Percentiles rank a stretch among this genome's conserved stretches.
These are phyloP conservation scores for Centruroides sculpturatus DNA, from an alignment of 1,140 invertebrate genomes.

Conservation along the genomic window DNA sequence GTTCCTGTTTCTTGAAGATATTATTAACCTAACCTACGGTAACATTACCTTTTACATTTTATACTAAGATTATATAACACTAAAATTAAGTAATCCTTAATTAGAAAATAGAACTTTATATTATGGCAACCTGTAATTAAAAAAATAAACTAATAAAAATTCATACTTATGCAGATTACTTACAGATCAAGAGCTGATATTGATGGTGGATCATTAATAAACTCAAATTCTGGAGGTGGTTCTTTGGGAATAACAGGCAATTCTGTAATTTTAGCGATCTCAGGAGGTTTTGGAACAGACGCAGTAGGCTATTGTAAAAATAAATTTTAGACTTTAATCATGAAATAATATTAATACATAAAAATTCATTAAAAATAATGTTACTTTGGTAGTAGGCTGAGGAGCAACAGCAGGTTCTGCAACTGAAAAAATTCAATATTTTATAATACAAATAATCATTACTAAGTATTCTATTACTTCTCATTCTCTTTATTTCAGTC, in stretches of 20 bases:
- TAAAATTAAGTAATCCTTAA: no score
- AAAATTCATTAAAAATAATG: not conserved
- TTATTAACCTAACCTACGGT: no score
- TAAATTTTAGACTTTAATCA: no score
- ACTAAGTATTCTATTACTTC: no score
- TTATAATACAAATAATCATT: no score
- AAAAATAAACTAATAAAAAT: not conserved
- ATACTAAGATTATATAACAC: no score
- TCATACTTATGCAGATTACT: constrained; percentile 25
- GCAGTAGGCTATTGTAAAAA: no score
- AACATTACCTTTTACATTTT: no score
- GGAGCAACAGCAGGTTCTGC: constrained; percentile 7
- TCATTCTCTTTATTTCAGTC: no score
- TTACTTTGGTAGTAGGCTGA: constrained; percentile 11
- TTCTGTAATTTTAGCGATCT: constrained; percentile 73
- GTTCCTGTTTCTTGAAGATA: no score
- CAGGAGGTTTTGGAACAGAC: constrained; percentile 35
- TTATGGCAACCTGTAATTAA: not conserved
- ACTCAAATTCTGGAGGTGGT: constrained; percentile 91
- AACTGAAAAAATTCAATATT: constrained; percentile 25
- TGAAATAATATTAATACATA: no score
- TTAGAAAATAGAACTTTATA: not conserved
- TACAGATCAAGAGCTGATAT: constrained; percentile 96
- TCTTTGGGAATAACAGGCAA: constrained; percentile 86
- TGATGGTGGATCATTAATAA: constrained; percentile 93